Evolutionary conservation across 2,888 invertebrate species (phyloP), one percentile per base, ranked within the genome.

Genomic region (Drymonia ruficornis): DNA sequence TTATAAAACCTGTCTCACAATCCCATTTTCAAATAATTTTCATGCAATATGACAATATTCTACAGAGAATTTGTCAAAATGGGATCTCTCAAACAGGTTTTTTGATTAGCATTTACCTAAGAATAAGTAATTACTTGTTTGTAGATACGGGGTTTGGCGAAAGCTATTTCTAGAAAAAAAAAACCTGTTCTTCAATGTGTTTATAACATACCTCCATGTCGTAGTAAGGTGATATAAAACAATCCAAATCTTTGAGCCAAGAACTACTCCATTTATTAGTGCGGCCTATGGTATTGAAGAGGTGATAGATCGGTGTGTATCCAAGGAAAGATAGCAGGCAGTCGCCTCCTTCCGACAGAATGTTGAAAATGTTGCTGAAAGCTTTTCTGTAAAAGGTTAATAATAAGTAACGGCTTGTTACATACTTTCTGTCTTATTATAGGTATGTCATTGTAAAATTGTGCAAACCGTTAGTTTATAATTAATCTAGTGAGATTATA

Each of bases 181-280:
- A n/a, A 3, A 40, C 2, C 11, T 48, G 28, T 13, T 45, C 31
- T n/a, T 5, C 1, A 36, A 9, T 16, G 16, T 15, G n/a, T 11
- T 7, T 31, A 8, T 38, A 12, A 36, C 19, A 48, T 68, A 87
- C 87, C 78, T 80, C 71, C 11, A 93, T 94, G 49, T 94, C 87
- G 61, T 96, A 96, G 67, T 96, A 95, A 0, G 95, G 95, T 0
- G 96, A 95, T 15, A 96, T 93, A 75, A 92, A 96, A 53, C 94
- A 93, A 53, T 94, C 89, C 3, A 94, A 94, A 72, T 96, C 95
- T 74, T 93, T 85, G 91, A 96, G 95, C 78, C 95, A 96, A 2
- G 31, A 18, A 1, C 79, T 70, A 28, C 88, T 82, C 95, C 96
- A 97, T 70, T 93, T 93, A 1, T 72, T 66, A 46, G 67, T 78